Percentiles rank a stretch among this genome's conserved stretches.
Evolutionary conservation across 2,113 vertebrate species (phyloP).

Genomic region (Leptocoma aspasia): DNA sequence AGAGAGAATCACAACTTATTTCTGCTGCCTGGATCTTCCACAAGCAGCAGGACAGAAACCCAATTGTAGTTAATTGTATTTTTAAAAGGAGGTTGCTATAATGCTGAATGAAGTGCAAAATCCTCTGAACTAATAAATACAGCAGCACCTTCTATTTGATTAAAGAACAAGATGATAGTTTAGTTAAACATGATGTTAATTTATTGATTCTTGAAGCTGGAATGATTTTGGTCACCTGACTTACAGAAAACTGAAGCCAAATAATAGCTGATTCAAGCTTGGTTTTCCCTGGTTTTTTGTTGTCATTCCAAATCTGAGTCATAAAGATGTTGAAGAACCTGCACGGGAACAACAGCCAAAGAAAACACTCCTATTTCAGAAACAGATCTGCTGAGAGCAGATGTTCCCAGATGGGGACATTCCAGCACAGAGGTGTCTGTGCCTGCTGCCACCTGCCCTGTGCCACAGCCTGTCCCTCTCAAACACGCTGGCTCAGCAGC

Average conservation of each 20-base stretch:
- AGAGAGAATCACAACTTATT: background rate
- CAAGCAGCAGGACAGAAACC: background rate
- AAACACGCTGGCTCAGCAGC: fast-evolving
- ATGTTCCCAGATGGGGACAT: background rate
- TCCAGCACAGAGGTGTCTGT: background rate
- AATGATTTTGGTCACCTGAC: background rate
- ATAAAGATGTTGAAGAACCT: background rate
- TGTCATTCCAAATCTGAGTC: background rate
- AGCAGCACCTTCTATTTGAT: background rate
- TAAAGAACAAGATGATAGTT: background rate
- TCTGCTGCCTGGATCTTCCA: background rate
- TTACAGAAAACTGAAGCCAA: background rate
- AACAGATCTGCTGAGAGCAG: background rate
- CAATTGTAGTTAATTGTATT: background rate
- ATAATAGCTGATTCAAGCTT: background rate
- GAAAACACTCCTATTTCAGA: background rate
- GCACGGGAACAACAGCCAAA: background rate
- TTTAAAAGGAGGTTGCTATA: background rate
- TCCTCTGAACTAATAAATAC: background rate
- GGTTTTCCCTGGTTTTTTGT: background rate
- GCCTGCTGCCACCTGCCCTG: background rate
- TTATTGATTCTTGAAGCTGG: background rate
- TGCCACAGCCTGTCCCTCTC: background rate
- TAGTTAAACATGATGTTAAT: background rate
- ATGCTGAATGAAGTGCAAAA: background rate